A percentile compares a stretch with the other conserved stretches of the same genome.
Evolutionary conservation across 2,113 vertebrate genomes (phyloP).

Genomic region (Rostratula benghalensis): DNA sequence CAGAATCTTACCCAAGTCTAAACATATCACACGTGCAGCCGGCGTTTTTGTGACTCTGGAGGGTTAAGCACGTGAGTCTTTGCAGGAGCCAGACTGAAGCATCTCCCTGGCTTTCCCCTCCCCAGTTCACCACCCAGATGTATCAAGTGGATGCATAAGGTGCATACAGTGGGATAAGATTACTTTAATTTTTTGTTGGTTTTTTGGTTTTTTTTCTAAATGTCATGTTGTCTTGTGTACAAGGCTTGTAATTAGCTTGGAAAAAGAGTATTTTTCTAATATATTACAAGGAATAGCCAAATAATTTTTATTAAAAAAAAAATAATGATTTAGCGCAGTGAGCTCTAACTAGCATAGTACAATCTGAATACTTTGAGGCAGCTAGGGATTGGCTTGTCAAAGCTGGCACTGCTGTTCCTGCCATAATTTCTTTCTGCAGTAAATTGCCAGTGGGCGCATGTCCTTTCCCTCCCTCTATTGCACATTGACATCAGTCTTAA

Average conservation of each 20-base stretch:
- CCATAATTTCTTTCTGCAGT: slow-evolving; percentile 69
- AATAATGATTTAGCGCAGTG: slow-evolving; percentile 67
- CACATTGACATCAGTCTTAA: slow-evolving; percentile 78
- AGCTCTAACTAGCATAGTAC: slow-evolving; percentile 81
- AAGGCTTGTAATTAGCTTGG: slow-evolving; percentile 77
- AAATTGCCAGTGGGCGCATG: slow-evolving; percentile 65
- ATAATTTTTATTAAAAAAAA: slow-evolving; percentile 76
- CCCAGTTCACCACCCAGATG: slow-evolving; percentile 61
- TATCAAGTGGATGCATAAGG: slow-evolving; percentile 59
- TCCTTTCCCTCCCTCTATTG: slow-evolving; percentile 71
- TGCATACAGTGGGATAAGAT: slow-evolving; percentile 54
- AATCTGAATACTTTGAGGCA: slow-evolving; percentile 77
- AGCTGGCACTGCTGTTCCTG: slow-evolving; percentile 68
- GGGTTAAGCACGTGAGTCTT: slow-evolving; percentile 14
- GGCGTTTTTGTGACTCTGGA: neutral
- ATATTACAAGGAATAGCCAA: slow-evolving; percentile 79
- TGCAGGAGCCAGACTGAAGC: slow-evolving; percentile 48
- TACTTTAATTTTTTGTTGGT: slow-evolving; percentile 27
- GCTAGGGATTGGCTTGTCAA: slow-evolving; percentile 67
- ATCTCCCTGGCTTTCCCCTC: slow-evolving; percentile 63
- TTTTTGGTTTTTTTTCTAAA: neutral
- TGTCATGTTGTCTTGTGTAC: slow-evolving; percentile 73
- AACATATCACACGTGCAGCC: fast-evolving
- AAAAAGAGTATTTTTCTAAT: slow-evolving; percentile 82
- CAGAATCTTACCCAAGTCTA: neutral